Conservation (phyloP, 2,888 invertebrate genomes). For the Cheilosia urbana region DNA sequence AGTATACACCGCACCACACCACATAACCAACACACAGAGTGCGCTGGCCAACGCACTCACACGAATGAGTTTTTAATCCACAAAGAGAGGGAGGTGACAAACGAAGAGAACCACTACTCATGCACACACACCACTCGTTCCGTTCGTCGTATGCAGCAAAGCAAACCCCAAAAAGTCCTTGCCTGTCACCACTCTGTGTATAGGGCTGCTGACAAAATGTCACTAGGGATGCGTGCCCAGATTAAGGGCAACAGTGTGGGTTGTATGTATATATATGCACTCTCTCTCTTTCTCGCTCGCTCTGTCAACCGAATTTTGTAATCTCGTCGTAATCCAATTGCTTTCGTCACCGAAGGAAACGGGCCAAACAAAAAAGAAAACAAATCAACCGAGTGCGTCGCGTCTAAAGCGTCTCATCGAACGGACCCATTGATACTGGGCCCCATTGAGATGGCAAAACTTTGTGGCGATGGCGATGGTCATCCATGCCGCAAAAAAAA, state of each 20-base stretch:
- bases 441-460: conserved; percentile 72
- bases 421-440: conserved; percentile 75
- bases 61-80: conserved; percentile 53
- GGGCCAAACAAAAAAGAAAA: conserved; percentile 26
- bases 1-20: no score
- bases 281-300: conserved; percentile 58
- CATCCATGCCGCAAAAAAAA: conserved; percentile 60
- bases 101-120: conserved; percentile 57
- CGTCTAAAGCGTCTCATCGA: conserved; percentile 71
- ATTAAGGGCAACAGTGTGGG: conserved; percentile 8
- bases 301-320: conserved; percentile 10
- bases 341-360: background rate
- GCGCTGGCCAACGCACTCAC: conserved; percentile 62
- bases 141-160: conserved; percentile 24
- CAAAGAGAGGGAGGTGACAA: conserved; percentile 71
- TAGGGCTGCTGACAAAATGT: conserved; percentile 65
- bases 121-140: conserved; percentile 30
- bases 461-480: conserved; percentile 73
- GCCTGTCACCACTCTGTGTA: conserved; percentile 50
- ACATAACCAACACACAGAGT: conserved; percentile 48
- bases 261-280: conserved; percentile 19
- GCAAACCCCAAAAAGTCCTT: conserved; percentile 45
- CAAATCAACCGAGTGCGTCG: conserved; percentile 59
- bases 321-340: conserved; percentile 33
- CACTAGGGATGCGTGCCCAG: conserved; percentile 69